phyloP scores from a whole-genome alignment of 1,140 invertebrate species.

The Drosophila lacteicornis region DNA sequence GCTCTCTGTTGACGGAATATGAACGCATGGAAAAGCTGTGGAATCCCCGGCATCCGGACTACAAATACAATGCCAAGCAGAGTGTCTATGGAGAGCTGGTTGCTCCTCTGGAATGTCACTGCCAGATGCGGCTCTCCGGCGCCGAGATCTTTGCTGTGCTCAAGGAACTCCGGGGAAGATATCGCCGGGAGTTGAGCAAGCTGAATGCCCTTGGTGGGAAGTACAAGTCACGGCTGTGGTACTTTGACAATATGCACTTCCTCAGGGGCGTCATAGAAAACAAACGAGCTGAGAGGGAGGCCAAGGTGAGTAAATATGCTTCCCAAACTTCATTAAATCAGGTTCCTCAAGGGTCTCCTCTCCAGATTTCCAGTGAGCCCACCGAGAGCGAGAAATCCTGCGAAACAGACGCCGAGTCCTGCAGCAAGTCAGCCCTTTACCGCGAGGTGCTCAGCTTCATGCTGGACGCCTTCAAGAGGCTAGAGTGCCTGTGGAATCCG shows the following conservation, averaged over 20 bases:
- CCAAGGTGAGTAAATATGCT: conserved; percentile 49
- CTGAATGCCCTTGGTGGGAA: conserved; percentile 55
- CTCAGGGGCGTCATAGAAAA: conserved; percentile 69
- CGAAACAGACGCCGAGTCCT: conserved; percentile 71
- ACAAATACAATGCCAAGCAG: conserved; percentile 78
- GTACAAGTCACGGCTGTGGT: conserved; percentile 71
- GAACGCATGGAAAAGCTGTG: conserved; percentile 75
- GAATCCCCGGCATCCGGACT: conserved; percentile 77
- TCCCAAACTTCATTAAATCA: background rate
- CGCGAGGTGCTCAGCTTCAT: conserved; percentile 71
- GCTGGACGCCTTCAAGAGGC: conserved; percentile 60
- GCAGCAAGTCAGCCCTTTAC: conserved; percentile 58
- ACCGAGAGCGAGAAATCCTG: conserved; percentile 70
- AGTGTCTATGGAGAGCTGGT: conserved; percentile 69
- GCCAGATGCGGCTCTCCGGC: conserved; percentile 59
- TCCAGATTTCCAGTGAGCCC: conserved; percentile 51
- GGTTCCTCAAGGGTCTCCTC: background rate
- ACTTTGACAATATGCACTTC: conserved; percentile 73
- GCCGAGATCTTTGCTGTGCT: conserved; percentile 70
- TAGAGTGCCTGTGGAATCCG: conserved; percentile 77
- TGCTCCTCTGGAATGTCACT: conserved; percentile 55
- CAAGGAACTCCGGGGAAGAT: conserved; percentile 68
- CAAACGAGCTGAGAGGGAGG: conserved; percentile 66
- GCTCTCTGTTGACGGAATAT: conserved; percentile 63
- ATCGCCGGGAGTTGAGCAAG: conserved; percentile 69